Base-by-base conservation (phyloP, 2,888 invertebrate genomes). In the Charanyca ferruginea region DNA sequence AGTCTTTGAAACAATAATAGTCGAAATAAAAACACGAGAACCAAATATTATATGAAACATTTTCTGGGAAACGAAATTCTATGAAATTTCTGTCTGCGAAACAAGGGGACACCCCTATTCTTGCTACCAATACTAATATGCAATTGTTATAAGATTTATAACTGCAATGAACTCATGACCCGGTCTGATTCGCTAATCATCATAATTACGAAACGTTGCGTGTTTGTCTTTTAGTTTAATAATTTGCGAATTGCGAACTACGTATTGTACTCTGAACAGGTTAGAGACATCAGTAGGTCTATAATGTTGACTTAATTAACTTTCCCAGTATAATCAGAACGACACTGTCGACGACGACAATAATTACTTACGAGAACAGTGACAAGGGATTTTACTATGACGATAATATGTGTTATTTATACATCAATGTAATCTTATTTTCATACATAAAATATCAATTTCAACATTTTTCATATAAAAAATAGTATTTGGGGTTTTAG, bases 141-240 rank as follows among this genome's bases (percentile, higher is more conserved):
- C 69, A 57, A 73, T 76, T 74, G 63, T 66, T 73, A 45, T 47
- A 69, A 79, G 76, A 78, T 68, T 72, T 73, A 74, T 72, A 80
- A 79, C 60, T 77, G 73, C 61, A 66, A 28, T 67, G 44, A 77
- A 79, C 77, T 58, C 69, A 32, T 79, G 77, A 82, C 78, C 79
- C 73, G 69, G 42, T 70, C 77, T 54, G 69, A 69, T 79, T 69
- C 66, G 62, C 53, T 79, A 74, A 77, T 67, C 48, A 63, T 64
- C 53, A 49, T 67, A 67, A 77, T 68, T 74, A 69, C 45, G 61
- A 75, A 64, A 75, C 66, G 48, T 60, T 69, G 73, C 76, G 65
- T 73, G 79, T 61, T 55, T 47, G 53, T 59, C 55, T 23, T 71
- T 60, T 57, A 58, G 16, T 47, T 47, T 38, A 47, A 54, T 60